Evolutionary conservation across 2,888 invertebrate species (phyloP).

Genomic region (Acrocyrtus sp.): DNA sequence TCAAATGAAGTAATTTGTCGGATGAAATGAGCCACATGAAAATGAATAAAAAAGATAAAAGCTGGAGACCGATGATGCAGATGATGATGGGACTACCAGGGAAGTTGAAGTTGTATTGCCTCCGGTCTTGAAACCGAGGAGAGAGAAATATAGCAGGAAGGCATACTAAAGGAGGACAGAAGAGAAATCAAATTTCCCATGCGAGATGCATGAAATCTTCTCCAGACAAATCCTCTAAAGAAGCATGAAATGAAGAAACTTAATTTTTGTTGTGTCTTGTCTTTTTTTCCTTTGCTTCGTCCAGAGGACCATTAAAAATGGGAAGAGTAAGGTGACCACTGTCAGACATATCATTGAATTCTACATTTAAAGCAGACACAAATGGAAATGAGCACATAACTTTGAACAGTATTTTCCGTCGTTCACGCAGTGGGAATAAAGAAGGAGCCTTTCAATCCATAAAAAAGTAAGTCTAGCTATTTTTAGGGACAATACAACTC

Average conservation of each 20-base stretch:
- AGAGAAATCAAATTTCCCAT: neutral
- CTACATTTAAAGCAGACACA: too few species aligned
- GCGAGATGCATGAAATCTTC: constrained; percentile 23
- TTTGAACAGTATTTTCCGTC: too few species aligned
- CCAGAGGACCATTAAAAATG: too few species aligned
- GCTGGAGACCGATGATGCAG: constrained; percentile 11
- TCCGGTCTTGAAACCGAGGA: constrained; percentile 33
- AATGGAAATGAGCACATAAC: too few species aligned
- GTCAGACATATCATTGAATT: too few species aligned
- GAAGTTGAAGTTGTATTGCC: constrained; percentile 43
- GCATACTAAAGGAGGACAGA: neutral
- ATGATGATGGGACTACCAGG: constrained; percentile 32
- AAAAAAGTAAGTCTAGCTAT: too few species aligned
- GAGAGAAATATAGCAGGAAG: neutral
- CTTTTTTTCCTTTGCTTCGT: too few species aligned
- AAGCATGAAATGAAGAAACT: constrained; percentile 15
- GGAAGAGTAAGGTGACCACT: too few species aligned
- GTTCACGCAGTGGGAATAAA: too few species aligned
- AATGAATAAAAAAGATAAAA: constrained; percentile 42
- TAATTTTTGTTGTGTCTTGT: too few species aligned
- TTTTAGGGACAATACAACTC: too few species aligned
- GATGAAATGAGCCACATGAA: constrained; percentile 58
- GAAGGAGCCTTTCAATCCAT: too few species aligned
- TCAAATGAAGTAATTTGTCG: constrained; percentile 62
- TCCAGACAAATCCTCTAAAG: constrained; percentile 15